These are phyloP conservation scores for Lerista edwardsae DNA, from an alignment of 2,797 vertebrate genomes.

Conservation along the genomic window DNA sequence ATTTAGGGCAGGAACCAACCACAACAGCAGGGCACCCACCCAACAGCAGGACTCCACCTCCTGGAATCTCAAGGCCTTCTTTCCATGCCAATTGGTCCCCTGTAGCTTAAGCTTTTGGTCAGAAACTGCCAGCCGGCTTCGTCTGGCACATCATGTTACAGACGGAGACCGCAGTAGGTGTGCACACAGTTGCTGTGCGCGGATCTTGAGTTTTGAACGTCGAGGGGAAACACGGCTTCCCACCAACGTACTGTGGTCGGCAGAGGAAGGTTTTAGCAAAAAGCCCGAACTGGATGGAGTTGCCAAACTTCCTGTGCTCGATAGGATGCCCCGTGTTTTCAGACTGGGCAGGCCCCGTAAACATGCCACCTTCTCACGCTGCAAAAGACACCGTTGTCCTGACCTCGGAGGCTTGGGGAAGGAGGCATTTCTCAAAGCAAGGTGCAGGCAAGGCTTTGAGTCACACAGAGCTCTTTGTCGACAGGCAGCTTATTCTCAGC, in stretches of 20 bases:
- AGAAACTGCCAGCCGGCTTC: background rate
- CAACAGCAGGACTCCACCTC: no score
- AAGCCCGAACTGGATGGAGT: no score
- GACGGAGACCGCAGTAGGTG: no score
- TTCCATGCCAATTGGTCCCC: no score
- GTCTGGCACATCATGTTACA: background rate
- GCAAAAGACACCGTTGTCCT: no score
- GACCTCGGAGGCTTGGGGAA: background rate
- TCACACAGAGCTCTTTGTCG: no score
- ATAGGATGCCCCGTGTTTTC: background rate
- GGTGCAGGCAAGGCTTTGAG: no score
- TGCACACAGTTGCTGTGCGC: background rate
- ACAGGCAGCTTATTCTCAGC: background rate
- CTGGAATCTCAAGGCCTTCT: no score
- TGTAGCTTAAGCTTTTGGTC: no score
- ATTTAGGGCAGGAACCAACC: no score
- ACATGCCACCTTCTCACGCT: background rate
- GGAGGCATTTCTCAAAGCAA: background rate
- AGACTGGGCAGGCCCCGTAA: background rate
- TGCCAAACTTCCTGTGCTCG: slow-evolving; percentile 23
- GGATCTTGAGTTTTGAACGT: background rate
- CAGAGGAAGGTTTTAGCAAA: slow-evolving; percentile 3
- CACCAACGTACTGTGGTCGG: slow-evolving; percentile 18
- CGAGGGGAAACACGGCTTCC: background rate
- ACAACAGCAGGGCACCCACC: no score